Percentiles rank a stretch among this genome's conserved stretches.
These are phyloP conservation scores for Monochamus alternatus DNA, from an alignment of 2,888 invertebrate species.

Conservation along the genomic window DNA sequence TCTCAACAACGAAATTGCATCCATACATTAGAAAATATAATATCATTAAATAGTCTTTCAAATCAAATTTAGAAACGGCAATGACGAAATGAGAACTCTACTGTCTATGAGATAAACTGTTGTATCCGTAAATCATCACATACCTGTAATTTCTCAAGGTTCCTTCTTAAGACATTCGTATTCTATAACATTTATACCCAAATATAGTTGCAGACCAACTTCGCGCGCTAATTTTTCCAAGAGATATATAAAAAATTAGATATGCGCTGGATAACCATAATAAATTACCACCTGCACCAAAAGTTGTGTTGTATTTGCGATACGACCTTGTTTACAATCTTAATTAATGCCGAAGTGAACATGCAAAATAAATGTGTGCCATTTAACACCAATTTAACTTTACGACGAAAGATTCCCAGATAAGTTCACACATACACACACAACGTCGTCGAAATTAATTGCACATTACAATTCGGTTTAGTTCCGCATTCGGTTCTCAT, in stretches of 20 bases:
- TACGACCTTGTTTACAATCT: slow-evolving; percentile 29
- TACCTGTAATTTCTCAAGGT: no score
- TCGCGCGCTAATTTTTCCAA: no score
- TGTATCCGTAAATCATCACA: no score
- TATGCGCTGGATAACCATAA: background rate
- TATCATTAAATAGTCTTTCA: no score
- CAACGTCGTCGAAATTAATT: slow-evolving; percentile 41
- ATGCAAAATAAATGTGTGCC: slow-evolving; percentile 46
- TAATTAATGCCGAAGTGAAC: slow-evolving; percentile 47
- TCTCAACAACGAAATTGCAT: no score
- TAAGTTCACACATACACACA: slow-evolving; percentile 34
- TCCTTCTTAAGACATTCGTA: no score
- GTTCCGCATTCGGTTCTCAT: background rate
- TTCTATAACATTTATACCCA: no score
- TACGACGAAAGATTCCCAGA: slow-evolving; percentile 43
- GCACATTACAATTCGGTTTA: background rate
- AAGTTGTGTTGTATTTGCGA: background rate
- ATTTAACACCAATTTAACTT: slow-evolving; percentile 51
- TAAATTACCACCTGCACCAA: background rate
- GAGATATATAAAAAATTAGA: background rate
- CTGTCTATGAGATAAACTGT: no score
- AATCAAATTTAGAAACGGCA: no score
- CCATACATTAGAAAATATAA: no score
- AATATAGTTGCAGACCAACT: no score
- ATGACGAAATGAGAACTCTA: no score